Evolutionary conservation across 2,113 vertebrate species (phyloP), one percentile per base, ranked within the genome.

Genomic region (Daubentonia madagascariensis): DNA sequence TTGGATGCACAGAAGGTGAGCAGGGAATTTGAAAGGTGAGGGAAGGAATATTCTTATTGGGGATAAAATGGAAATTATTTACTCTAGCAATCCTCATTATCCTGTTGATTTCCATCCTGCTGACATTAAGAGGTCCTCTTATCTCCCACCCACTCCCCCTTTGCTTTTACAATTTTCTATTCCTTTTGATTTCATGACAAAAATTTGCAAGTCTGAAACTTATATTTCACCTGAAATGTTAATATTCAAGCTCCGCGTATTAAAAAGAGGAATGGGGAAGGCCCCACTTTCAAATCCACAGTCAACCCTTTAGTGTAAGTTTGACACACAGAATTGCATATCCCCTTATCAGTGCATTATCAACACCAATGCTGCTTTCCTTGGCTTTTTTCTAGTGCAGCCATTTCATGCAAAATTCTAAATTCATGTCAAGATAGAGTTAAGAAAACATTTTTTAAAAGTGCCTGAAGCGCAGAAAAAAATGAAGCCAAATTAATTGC

Each of bases 51-150:
- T 95, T 96, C 90, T 98, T 96, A 96, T 95, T 96, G 97, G 95
- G 95, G 94, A 97, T 97, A 95, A 98, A 97, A 97, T 98, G 98
- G 97, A 97, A 98, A 98, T 98, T 94, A 85, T 97, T 97, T 98
- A 96, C 92, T 88, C 96, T 87, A 50, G 92, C 70, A 81, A 63
- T 89, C 93, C 97, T 98, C 97, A 94, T 98, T 98, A 97, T 97
- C 91, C 83, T 94, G 94, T 91, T 96, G 97, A 97, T 97, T 97
- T 97, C 96, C 97, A 97, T 95, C 80, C 75, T 17, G 80, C 96
- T 96, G 97, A 92, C 97, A 97, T 95, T 97, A 96, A 97, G 91
- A 96, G 96, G 76, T 90, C 90, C 87, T 96, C 97, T 97, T 84
- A 97, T 90, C 95, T 90, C 80, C 92, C 79, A 6, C 76, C 83